Evolutionary conservation across 2,113 vertebrate species (phyloP).

Genomic region (Cricetomys ansorgei): DNA sequence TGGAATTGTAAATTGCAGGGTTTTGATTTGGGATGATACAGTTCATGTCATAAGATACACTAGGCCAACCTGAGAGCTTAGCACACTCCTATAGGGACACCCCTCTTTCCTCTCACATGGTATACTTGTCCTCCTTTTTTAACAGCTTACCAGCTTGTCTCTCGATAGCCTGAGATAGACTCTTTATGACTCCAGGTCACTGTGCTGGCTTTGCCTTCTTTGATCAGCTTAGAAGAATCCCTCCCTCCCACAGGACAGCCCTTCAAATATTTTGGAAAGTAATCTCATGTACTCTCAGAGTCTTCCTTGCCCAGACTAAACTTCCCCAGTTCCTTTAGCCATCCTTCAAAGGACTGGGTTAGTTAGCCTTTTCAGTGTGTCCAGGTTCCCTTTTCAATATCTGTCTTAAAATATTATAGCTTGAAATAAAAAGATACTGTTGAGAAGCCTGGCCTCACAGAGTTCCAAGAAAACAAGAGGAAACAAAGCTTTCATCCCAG

Average conservation of each 20-base stretch:
- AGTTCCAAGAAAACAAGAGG: not conserved
- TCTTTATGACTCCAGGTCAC: not conserved
- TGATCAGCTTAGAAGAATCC: constrained; percentile 3
- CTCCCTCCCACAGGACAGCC: constrained; percentile 41
- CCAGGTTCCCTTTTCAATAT: constrained; percentile 4
- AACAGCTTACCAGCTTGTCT: not conserved
- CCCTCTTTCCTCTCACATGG: not conserved
- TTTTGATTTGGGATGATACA: constrained; percentile 45
- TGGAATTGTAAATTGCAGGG: not conserved
- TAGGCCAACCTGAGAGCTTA: not conserved
- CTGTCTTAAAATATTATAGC: constrained; percentile 35
- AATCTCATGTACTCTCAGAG: not conserved
- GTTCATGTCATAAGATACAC: not conserved
- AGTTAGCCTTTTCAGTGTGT: constrained; percentile 10
- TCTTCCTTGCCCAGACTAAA: constrained; percentile 45
- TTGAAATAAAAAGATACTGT: not conserved
- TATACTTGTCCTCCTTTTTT: not conserved
- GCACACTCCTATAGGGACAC: no score
- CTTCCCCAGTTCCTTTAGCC: not conserved
- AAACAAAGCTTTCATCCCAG: not conserved
- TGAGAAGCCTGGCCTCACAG: not conserved
- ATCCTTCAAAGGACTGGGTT: constrained; percentile 45
- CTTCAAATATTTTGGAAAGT: constrained; percentile 63
- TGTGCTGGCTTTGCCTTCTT: constrained; percentile 14
- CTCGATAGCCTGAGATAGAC: constrained; percentile 33